phyloP scores from a whole-genome alignment of 2,888 invertebrate genomes.

The Limnephilus marmoratus region DNA sequence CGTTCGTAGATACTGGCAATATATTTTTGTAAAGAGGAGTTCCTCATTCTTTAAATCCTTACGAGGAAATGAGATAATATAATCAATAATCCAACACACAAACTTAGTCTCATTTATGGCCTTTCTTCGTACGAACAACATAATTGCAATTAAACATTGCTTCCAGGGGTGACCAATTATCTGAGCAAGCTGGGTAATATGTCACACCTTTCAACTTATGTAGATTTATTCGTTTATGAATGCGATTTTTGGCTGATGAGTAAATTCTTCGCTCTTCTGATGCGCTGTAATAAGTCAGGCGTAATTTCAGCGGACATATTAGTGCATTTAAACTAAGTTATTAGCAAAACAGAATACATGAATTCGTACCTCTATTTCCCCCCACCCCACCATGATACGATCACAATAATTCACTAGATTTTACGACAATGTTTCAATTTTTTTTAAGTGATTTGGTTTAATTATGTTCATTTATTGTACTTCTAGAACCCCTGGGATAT shows the following conservation, averaged over 20 bases:
- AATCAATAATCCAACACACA: no score
- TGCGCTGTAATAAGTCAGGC: no score
- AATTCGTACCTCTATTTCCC: no score
- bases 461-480: not conserved
- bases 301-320: no score
- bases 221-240: conserved; percentile 9
- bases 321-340: no score
- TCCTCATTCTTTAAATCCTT: not conserved
- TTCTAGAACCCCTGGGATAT: not conserved
- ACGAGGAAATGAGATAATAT: not conserved
- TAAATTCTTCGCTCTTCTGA: not conserved
- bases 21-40: not conserved
- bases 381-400: no score
- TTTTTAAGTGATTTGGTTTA: not conserved
- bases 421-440: no score
- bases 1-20: no score
- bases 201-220: not conserved
- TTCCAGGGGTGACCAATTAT: conserved; percentile 41
- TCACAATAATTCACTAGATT: no score
- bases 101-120: not conserved
- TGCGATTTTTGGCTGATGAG: not conserved
- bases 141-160: conserved; percentile 43
- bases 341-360: no score
- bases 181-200: not conserved
- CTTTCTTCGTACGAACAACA: conserved; percentile 22